Evolutionary conservation across 1,140 invertebrate species (phyloP), one percentile per base, ranked within the genome.

Genomic region (Zaprionus davidi): DNA sequence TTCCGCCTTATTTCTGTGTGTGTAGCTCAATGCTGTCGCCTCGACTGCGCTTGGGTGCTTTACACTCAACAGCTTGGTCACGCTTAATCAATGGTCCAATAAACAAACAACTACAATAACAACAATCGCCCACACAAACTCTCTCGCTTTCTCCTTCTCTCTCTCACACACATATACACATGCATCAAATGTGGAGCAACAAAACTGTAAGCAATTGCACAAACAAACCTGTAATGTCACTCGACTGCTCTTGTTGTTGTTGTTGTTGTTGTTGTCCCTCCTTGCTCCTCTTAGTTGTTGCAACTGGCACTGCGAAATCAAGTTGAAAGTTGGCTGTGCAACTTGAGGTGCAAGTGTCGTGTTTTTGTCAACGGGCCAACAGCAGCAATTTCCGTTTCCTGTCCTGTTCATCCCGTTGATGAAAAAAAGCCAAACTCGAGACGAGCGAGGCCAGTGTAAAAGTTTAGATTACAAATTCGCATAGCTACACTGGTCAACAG

Each of bases 381-480:
- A 85, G 85, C 76, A 88, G 81, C 85, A 90, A 90, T 88, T 88
- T 88, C 85, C 85, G 85, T 90, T 88, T 88, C 85, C 85, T 90
- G 71, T 80, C n/a, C 41, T 46, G 41, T 46, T 46, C 81, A 73
- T 79, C 71, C 65, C 74, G 79, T 76, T 88, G 81, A 87, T 88
- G 85, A 69, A 79, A 79, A 75, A 69, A 58, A 63, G 41, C 41
- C 41, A 7, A 46, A 46, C 9, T 6, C 62, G 80, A 88, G 71
- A 76, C 15, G 74, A 82, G 76, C 67, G 84, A 63, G 46, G 46
- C 57, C 53, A 73, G 81, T 78, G 78, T 78, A 88, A 88, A 88
- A 88, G 84, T 88, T 88, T 90, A 88, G 84, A 88, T 88, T 88
- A 88, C 84, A 88, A 90, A 90, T 88, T 90, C 84, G 88, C 84